phyloP scores from a whole-genome alignment of 2,797 vertebrate genomes.

The Ptychobarbus kaznakovi region DNA sequence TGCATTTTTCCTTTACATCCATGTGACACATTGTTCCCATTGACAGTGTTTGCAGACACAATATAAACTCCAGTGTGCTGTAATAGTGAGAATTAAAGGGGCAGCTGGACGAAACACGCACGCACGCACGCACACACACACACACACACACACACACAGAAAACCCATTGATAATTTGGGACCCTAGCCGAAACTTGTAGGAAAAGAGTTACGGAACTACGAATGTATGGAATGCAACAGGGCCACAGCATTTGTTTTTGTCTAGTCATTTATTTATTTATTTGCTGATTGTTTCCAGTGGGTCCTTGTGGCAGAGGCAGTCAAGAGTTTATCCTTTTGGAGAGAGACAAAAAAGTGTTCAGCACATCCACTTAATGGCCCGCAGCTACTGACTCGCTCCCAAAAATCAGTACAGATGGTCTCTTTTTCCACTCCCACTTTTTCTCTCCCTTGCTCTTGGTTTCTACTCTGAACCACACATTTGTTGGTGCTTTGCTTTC shows the following conservation, averaged over 20 bases:
- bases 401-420: conserved; percentile 61
- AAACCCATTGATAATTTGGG: conserved; percentile 39
- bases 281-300: conserved; percentile 62
- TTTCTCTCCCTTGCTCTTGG: conserved; percentile 18
- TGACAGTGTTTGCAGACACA: not conserved
- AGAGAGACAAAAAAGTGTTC: conserved; percentile 48
- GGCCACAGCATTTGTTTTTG: conserved; percentile 59
- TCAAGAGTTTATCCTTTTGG: conserved; percentile 47
- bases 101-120: conserved; percentile 28
- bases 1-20: not conserved
- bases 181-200: conserved; percentile 33
- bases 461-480: conserved; percentile 36
- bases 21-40: not conserved
- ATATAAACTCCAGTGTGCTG: conserved; percentile 9
- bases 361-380: conserved; percentile 52
- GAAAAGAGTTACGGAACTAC: conserved; percentile 40
- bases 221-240: conserved; percentile 28
- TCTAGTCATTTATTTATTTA: conserved; percentile 57
- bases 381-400: conserved; percentile 61
- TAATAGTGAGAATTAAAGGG: conserved; percentile 18
- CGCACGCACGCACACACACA: conserved; percentile 9
- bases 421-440: conserved; percentile 24
- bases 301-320: conserved; percentile 45
- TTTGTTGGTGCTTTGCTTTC: conserved; percentile 56
- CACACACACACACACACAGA: conserved; percentile 13